phyloP scores from a whole-genome alignment of 2,797 vertebrate species.

The Morus bassanus region DNA sequence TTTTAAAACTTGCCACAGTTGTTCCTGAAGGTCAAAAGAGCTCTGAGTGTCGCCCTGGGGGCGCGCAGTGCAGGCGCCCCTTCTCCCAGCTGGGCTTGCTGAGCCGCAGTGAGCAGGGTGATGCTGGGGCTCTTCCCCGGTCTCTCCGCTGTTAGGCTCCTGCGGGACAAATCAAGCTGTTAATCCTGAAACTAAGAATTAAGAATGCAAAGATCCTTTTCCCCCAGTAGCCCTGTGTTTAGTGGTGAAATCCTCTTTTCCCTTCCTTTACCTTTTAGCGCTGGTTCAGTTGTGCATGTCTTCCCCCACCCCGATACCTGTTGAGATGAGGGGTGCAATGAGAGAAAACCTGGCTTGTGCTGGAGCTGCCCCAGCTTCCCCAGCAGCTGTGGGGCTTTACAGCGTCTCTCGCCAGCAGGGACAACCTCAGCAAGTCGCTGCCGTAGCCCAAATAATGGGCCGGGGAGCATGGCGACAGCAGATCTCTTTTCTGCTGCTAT shows the following conservation, averaged over 20 bases:
- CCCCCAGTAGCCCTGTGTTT: neutral
- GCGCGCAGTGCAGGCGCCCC: neutral
- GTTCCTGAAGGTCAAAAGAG: neutral
- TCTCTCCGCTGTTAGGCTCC: neutral
- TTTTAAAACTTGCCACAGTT: neutral
- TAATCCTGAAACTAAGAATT: neutral
- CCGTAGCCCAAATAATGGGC: neutral
- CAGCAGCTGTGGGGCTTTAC: neutral
- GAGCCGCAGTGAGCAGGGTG: rapidly evolving
- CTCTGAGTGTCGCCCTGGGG: neutral
- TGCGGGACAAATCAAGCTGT: neutral
- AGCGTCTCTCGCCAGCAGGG: neutral
- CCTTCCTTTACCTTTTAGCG: rapidly evolving
- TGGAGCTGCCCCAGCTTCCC: neutral
- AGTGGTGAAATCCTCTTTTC: neutral
- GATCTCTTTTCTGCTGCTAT: neutral
- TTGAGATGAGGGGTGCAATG: neutral
- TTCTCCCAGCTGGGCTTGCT: neutral
- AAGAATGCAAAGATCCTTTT: neutral
- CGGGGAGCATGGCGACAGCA: neutral
- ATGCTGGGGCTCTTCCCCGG: neutral
- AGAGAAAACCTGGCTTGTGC: neutral
- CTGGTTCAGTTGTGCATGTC: neutral
- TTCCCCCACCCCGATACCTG: neutral
- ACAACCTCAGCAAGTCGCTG: neutral